Conservation (phyloP, 2,113 vertebrate species). For the Aplodontia rufa region DNA sequence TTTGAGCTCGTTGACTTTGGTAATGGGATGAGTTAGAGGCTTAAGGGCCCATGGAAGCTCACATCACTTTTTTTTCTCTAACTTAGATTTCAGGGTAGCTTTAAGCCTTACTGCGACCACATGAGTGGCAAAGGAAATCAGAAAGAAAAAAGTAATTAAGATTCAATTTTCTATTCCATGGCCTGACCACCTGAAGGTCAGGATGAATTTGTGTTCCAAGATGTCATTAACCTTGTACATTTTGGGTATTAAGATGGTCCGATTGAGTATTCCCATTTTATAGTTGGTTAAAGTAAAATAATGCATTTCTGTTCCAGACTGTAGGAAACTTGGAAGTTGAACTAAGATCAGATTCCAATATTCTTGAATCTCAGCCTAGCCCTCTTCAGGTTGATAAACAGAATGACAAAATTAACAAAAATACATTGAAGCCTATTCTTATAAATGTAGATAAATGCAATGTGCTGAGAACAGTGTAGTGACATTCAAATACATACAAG, state of each 20-base stretch:
- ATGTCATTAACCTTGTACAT: background rate
- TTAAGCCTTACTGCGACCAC: background rate
- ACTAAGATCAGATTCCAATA: background rate
- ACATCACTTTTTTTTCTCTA: conserved; percentile 1
- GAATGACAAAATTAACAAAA: conserved; percentile 10
- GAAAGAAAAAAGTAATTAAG: conserved; percentile 35
- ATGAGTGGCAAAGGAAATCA: conserved; percentile 5
- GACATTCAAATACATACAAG: conserved; percentile 3
- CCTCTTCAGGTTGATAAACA: background rate
- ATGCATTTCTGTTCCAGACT: background rate
- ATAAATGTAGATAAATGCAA: conserved; percentile 8
- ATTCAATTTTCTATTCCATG: conserved; percentile 46
- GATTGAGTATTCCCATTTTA: background rate
- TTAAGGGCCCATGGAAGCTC: background rate
- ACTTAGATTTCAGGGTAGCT: background rate
- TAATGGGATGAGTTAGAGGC: background rate
- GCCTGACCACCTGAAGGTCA: background rate
- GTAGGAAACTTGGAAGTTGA: conserved; percentile 4
- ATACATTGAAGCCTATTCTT: background rate
- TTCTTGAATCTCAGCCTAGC: background rate
- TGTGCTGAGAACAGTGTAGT: background rate
- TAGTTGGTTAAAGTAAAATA: conserved; percentile 26
- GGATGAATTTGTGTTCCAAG: conserved; percentile 9
- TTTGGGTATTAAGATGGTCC: background rate
- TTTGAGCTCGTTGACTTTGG: background rate